Evolutionary conservation across 2,797 vertebrate species (phyloP).

Genomic region (Sphenodon punctatus): DNA sequence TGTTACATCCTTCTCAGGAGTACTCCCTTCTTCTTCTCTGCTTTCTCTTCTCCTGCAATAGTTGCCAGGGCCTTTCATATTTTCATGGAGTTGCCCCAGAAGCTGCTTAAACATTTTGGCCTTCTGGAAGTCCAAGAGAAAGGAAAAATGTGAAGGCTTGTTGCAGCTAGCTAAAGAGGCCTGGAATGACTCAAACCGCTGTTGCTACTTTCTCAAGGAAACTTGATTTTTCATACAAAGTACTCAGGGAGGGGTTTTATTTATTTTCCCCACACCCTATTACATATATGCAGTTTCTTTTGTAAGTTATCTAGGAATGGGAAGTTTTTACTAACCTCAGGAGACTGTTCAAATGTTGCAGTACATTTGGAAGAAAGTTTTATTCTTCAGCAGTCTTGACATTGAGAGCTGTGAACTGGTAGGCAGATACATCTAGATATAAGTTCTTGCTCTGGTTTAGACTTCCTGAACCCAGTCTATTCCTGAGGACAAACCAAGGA

Average conservation of each 20-base stretch:
- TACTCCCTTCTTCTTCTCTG: background rate
- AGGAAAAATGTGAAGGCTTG: background rate
- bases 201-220: background rate
- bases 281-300: background rate
- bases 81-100: background rate
- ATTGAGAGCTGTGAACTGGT: background rate
- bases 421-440: background rate
- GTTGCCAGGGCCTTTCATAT: background rate
- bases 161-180: background rate
- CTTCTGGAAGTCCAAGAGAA: background rate
- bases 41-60: background rate
- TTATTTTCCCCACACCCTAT: background rate
- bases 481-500: background rate
- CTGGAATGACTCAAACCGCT: background rate
- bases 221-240: background rate
- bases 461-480: background rate
- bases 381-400: background rate
- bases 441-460: background rate
- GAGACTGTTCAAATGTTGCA: background rate
- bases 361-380: background rate
- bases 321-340: background rate
- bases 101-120: background rate
- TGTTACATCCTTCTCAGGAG: background rate
- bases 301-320: background rate
- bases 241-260: background rate